Evolutionary conservation across 2,797 vertebrate species (phyloP), one percentile per base, ranked within the genome.

Genomic region (Falco novaeseelandiae): DNA sequence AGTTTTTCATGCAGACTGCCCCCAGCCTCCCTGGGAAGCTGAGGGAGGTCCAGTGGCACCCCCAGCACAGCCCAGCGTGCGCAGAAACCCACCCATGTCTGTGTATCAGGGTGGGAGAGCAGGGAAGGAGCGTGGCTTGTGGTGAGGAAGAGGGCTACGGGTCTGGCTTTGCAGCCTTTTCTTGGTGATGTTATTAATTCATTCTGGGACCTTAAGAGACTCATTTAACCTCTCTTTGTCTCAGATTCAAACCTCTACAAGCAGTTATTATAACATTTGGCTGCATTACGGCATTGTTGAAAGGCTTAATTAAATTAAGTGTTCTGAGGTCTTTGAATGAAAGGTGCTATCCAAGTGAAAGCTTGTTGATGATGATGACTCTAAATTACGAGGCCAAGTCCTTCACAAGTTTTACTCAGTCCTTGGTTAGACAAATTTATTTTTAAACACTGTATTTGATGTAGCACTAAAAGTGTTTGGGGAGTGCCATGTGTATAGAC

Each of bases 301-400:
- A 97, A 97, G 95, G 91, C 91, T 95, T 97, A 97, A 97, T 97
- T 97, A 92, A 96, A 96, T 95, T 93, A 97, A 97, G 93, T 90
- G 92, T 91, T 93, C 91, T 1, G 92, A 96, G 93, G 96, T 96
- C 79, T 94, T 96, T 94, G 95, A 95, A 93, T 93, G 95, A 96
- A 96, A 96, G 97, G 92, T 97, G 92, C 90, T 97, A 96, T 97
- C 95, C 95, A 97, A 96, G 70, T 62, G 73, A 95, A 96, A 90
- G 89, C 70, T 70, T 77, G 89, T 63, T 93, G 93, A 95, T 96
- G 93, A 90, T 93, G 93, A 96, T 96, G 92, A 93, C 77, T 96
- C 58, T 59, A 81, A 97, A 90, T 91, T 73, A 66, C 0, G 17
- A 86, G 93, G 84, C 93, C 92, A 96, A 96, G 44, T 83, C 62